These are phyloP conservation scores for Oncorhynchus gorbuscha DNA, from an alignment of 2,113 vertebrate species.

Conservation along the genomic window DNA sequence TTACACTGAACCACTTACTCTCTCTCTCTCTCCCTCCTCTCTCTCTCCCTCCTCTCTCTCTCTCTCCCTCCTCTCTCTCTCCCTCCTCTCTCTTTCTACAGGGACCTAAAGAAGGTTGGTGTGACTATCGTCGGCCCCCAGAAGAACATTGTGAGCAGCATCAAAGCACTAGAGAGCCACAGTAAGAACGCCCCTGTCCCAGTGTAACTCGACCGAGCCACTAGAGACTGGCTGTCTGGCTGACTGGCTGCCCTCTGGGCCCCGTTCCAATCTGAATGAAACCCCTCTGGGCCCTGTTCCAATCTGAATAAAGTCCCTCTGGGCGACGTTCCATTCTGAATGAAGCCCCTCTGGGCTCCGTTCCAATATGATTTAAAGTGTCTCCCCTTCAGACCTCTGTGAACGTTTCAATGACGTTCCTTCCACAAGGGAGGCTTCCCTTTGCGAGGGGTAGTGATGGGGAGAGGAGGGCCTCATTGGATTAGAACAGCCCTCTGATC, in stretches of 20 bases:
- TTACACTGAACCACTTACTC: constrained; percentile 39
- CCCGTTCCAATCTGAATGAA: too few relatives aligned
- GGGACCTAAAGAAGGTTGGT: constrained; percentile 93
- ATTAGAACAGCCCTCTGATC: constrained; percentile 5
- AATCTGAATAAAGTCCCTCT: not conserved
- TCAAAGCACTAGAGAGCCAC: constrained; percentile 93
- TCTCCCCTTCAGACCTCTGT: constrained; percentile 1
- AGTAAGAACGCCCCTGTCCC: constrained; percentile 92
- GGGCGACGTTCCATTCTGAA: not conserved
- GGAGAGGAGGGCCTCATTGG: too few relatives aligned
- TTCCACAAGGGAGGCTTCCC: too few relatives aligned
- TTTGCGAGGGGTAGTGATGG: too few relatives aligned
- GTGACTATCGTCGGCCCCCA: constrained; percentile 92
- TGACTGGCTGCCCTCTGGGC: not conserved
- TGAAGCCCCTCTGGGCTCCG: too few relatives aligned
- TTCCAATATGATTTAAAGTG: too few relatives aligned
- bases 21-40: too few relatives aligned
- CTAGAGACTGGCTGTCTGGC: constrained; percentile 12
- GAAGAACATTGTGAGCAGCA: constrained; percentile 94
- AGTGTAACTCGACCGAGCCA: constrained; percentile 76
- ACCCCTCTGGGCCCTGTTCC: too few relatives aligned
- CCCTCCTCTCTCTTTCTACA: constrained; percentile 52
- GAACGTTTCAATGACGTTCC: not conserved
- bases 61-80: constrained; percentile 21
- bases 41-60: constrained; percentile 8